Conservation (phyloP, 2,113 vertebrate species). For the Crocuta crocuta region DNA sequence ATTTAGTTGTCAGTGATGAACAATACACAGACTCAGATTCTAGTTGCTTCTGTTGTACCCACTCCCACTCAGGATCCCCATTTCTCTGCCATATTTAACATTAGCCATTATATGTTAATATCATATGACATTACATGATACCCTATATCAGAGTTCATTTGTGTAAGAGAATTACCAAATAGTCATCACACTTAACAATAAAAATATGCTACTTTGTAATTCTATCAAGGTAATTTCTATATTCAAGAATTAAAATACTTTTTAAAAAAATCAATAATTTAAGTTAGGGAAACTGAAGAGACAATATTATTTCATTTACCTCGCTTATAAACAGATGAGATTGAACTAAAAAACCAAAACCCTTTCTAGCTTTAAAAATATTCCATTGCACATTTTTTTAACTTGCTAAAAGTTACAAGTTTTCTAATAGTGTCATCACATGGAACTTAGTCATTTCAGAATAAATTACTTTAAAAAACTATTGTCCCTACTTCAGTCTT, state of each 20-base stretch:
- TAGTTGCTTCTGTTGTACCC: background rate
- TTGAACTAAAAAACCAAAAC: background rate
- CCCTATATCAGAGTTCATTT: background rate
- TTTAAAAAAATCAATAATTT: background rate
- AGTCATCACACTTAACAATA: background rate
- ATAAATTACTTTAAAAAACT: background rate
- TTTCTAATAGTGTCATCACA: background rate
- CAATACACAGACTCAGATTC: background rate
- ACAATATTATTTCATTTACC: background rate
- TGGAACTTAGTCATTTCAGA: conserved; percentile 27
- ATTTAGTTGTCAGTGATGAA: background rate
- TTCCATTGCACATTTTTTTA: background rate
- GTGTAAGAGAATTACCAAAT: background rate
- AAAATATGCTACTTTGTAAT: background rate
- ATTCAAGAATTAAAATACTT: background rate
- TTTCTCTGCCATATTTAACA: background rate
- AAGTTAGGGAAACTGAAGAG: background rate
- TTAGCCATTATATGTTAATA: too few species aligned
- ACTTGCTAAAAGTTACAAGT: background rate
- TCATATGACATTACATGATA: too few species aligned
- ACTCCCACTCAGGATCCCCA: background rate
- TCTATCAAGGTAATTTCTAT: background rate
- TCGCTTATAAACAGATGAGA: background rate
- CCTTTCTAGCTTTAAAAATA: background rate
- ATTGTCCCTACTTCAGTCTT: background rate